A percentile compares a stretch with the other conserved stretches of the same genome.
Evolutionary conservation across 1,140 invertebrate genomes (phyloP).

Genomic region (Mactra quadrangularis): DNA sequence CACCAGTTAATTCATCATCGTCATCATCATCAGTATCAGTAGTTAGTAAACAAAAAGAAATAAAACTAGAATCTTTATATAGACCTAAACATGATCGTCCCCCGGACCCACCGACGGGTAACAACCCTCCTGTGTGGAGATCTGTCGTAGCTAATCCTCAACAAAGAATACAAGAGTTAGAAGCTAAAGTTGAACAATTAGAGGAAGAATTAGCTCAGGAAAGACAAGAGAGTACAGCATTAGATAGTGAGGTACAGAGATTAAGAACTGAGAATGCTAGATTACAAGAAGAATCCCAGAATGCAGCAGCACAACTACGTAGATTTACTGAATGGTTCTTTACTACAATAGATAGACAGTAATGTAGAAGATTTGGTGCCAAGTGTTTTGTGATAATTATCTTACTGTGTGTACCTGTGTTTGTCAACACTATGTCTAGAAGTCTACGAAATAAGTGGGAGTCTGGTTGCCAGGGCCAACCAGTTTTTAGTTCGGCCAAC

Average conservation of each 20-base stretch:
- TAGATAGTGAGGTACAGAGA: constrained; percentile 87
- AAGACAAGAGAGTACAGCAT: constrained; percentile 74
- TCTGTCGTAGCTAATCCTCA: constrained; percentile 86
- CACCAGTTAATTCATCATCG: constrained; percentile 32
- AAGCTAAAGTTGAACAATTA: constrained; percentile 76
- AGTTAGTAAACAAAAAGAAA: constrained; percentile 14
- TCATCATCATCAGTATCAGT: constrained; percentile 1
- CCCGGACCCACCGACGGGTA: constrained; percentile 37
- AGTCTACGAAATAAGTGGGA: too few species aligned
- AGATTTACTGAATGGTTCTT: constrained; percentile 98
- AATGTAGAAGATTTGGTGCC: not conserved
- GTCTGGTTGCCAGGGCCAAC: too few species aligned
- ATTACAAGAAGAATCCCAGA: constrained; percentile 94
- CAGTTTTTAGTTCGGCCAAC: too few species aligned
- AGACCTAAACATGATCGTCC: constrained; percentile 54
- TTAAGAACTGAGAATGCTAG: constrained; percentile 93
- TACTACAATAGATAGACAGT: constrained; percentile 90
- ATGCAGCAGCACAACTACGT: constrained; percentile 93
- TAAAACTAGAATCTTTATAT: constrained; percentile 48
- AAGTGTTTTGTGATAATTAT: too few species aligned
- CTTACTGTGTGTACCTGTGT: too few species aligned
- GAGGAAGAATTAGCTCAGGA: constrained; percentile 77
- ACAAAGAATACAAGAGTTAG: constrained; percentile 86
- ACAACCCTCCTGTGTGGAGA: constrained; percentile 85
- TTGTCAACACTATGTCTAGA: too few species aligned